phyloP scores from a whole-genome alignment of 2,113 vertebrate genomes.

The Boulengeromyrus knoepffleri region DNA sequence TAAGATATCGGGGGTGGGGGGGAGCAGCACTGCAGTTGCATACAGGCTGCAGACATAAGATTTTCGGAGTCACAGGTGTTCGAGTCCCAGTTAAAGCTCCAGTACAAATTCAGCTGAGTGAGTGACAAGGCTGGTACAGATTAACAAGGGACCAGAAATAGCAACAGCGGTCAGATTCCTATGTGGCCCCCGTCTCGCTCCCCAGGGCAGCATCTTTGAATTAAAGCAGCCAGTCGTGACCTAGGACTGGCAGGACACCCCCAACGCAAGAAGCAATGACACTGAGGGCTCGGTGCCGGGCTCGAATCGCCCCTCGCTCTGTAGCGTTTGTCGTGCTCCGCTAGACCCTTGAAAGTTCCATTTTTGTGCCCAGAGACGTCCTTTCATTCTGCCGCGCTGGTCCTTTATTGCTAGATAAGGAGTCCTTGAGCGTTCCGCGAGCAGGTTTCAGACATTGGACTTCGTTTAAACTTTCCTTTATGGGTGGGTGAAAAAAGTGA shows the following conservation, averaged over 20 bases:
- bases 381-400: not conserved
- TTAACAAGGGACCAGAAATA: not conserved
- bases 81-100: not conserved
- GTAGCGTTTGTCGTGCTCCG: not conserved
- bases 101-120: not conserved
- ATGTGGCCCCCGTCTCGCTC: not conserved
- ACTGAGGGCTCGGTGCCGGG: not conserved
- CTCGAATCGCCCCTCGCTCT: not conserved
- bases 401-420: not conserved
- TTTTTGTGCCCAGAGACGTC: not conserved
- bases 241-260: not conserved
- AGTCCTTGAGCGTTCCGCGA: not conserved
- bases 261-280: not conserved
- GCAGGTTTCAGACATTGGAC: not conserved
- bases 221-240: not conserved
- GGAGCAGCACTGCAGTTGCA: not conserved
- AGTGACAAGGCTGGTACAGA: not conserved
- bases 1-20: not conserved
- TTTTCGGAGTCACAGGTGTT: not conserved
- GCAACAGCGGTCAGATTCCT: not conserved
- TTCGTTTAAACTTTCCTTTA: not conserved
- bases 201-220: not conserved
- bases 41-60: not conserved
- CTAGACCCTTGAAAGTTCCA: not conserved
- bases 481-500: not conserved